These are phyloP conservation scores for Drosophila nebulosa DNA, from an alignment of 1,140 invertebrate species.

Conservation along the genomic window DNA sequence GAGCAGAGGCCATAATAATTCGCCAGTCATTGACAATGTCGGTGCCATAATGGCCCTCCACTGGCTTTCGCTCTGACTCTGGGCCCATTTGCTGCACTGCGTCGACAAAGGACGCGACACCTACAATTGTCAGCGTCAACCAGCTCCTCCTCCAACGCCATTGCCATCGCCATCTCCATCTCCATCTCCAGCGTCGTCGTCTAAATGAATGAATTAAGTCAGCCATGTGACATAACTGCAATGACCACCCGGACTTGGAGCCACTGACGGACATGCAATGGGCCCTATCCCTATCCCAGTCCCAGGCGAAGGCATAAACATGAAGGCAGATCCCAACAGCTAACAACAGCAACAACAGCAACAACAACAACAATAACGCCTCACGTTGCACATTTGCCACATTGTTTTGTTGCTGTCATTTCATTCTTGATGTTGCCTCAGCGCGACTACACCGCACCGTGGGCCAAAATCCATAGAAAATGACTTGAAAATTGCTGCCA, in stretches of 20 bases:
- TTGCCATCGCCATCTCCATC: slow-evolving; percentile 49
- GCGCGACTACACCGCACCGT: background rate
- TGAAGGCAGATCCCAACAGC: background rate
- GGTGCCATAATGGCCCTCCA: slow-evolving; percentile 69
- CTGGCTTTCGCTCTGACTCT: slow-evolving; percentile 20
- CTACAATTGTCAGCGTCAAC: slow-evolving; percentile 64
- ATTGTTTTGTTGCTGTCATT: slow-evolving; percentile 69
- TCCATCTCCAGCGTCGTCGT: slow-evolving; percentile 42
- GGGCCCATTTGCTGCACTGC: slow-evolving; percentile 53
- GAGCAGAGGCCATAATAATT: slow-evolving; percentile 70
- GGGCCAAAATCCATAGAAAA: background rate
- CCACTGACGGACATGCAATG: background rate
- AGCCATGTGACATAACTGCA: slow-evolving; percentile 76
- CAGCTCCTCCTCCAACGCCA: slow-evolving; percentile 41
- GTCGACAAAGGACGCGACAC: slow-evolving; percentile 62
- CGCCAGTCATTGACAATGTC: slow-evolving; percentile 74
- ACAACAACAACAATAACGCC: slow-evolving; percentile 17
- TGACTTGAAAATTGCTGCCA: too few species aligned
- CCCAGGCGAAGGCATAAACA: background rate
- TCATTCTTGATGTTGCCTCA: slow-evolving; percentile 19
- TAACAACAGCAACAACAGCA: background rate
- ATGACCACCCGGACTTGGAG: slow-evolving; percentile 40
- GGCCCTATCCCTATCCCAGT: background rate
- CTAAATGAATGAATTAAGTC: slow-evolving; percentile 79
- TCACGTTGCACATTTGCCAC: slow-evolving; percentile 69